phyloP scores from a whole-genome alignment of 2,113 vertebrate species.

The Peucedramus taeniatus region DNA sequence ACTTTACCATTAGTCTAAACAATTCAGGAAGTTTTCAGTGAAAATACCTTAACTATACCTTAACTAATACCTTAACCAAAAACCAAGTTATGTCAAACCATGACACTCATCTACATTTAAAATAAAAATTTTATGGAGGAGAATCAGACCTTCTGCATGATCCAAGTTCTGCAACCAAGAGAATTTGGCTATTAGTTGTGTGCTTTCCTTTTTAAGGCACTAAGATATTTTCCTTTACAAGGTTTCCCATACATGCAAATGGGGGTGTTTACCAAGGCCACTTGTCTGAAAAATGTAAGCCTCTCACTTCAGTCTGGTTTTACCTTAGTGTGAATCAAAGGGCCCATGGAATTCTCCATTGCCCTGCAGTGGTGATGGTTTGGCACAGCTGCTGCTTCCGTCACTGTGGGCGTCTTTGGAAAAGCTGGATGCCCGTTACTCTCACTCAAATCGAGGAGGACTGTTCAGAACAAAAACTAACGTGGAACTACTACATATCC shows the following conservation, averaged over 20 bases:
- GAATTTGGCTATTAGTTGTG: not conserved
- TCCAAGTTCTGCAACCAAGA: not conserved
- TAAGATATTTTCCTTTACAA: not conserved
- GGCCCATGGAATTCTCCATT: not conserved
- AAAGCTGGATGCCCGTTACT: not conserved
- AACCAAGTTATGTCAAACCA: not conserved
- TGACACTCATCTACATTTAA: not conserved
- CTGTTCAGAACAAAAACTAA: not conserved
- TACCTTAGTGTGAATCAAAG: conserved; percentile 51
- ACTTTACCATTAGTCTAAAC: not conserved
- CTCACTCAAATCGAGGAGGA: not conserved
- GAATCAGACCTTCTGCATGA: not conserved
- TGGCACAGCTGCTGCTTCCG: conserved; percentile 11
- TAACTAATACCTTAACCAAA: not conserved
- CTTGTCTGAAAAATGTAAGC: conserved; percentile 28
- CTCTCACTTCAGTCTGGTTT: not conserved
- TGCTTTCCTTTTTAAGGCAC: not conserved
- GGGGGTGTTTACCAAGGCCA: not conserved
- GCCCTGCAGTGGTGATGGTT: not conserved
- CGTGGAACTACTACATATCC: rapidly evolving
- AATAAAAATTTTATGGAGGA: not conserved
- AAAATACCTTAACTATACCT: not conserved
- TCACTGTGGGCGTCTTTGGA: not conserved
- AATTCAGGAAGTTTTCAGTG: not conserved
- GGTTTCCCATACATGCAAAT: not conserved